phyloP scores from a whole-genome alignment of 1,140 invertebrate genomes.

The Melipona quadrifasciata region DNA sequence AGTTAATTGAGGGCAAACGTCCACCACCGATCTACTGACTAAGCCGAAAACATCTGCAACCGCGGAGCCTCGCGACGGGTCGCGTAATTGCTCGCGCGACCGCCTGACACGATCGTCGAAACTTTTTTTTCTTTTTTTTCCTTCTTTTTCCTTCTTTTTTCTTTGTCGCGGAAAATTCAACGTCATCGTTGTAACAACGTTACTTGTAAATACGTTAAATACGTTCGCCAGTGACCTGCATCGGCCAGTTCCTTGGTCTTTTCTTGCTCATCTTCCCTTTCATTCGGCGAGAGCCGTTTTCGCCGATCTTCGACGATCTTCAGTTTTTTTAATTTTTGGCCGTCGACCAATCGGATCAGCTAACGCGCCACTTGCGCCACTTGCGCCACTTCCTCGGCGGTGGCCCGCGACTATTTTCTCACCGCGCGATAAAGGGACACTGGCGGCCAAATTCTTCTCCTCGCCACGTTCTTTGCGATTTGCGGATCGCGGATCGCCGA shows the following conservation, averaged over 20 bases:
- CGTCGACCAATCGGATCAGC: too few species aligned
- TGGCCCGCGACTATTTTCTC: neutral
- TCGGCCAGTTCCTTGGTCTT: constrained; percentile 46
- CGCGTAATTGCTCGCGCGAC: constrained; percentile 14
- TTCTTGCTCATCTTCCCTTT: neutral
- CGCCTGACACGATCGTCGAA: neutral
- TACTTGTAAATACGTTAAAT: constrained; percentile 27
- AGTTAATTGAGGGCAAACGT: constrained; percentile 83
- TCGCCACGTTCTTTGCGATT: neutral
- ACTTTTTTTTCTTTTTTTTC: neutral
- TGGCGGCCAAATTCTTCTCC: too few species aligned
- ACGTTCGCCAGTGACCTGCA: constrained; percentile 43
- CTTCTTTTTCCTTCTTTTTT: too few species aligned
- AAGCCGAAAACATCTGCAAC: constrained; percentile 76
- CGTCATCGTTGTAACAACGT: neutral
- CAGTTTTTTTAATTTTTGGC: neutral
- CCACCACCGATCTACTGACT: constrained; percentile 78
- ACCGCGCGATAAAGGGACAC: neutral
- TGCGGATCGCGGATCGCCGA: neutral
- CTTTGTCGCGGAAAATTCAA: neutral
- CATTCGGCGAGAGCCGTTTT: neutral
- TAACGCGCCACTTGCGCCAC: too few species aligned
- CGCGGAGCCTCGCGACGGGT: neutral
- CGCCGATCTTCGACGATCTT: neutral
- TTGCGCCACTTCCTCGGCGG: too few species aligned